Percentiles rank a stretch among this genome's conserved stretches.
Conservation (phyloP, 2,797 vertebrate genomes). For the Tinamus major region DNA sequence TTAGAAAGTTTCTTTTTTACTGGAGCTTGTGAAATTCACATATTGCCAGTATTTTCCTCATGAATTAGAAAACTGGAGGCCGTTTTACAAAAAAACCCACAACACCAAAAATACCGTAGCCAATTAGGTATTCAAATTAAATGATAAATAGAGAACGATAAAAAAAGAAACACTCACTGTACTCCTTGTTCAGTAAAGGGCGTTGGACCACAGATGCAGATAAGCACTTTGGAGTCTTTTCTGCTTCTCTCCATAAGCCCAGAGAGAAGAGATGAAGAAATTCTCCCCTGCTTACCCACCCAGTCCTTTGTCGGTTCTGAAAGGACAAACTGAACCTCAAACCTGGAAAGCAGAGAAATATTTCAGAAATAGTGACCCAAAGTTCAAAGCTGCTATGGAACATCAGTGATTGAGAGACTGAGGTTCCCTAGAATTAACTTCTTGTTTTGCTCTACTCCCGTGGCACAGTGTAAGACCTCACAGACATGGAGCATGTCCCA, state of each 20-base stretch:
- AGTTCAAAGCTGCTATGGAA: not conserved
- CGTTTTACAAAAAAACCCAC: not conserved
- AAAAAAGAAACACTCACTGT: slow-evolving; percentile 79
- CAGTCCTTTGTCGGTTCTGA: slow-evolving; percentile 87
- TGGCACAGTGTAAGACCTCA: not conserved
- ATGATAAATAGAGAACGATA: too few species aligned
- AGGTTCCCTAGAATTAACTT: not conserved
- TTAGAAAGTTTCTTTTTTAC: not conserved
- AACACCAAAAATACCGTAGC: too few species aligned
- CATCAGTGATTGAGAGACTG: not conserved
- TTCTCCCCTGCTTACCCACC: slow-evolving; percentile 83
- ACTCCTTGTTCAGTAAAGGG: slow-evolving; percentile 88
- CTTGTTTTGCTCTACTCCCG: not conserved
- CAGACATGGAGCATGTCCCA: not conserved
- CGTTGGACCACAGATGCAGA: slow-evolving; percentile 92
- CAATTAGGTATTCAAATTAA: not conserved
- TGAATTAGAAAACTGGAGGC: not conserved
- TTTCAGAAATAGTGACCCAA: not conserved
- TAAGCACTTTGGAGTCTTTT: slow-evolving; percentile 81
- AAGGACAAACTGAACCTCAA: slow-evolving; percentile 89
- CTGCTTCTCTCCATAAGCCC: slow-evolving; percentile 81
- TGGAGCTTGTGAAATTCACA: not conserved
- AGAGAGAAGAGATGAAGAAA: slow-evolving; percentile 83
- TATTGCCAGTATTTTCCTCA: not conserved
- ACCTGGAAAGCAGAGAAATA: slow-evolving; percentile 79